These are phyloP conservation scores for Trissolcus japonicus DNA, from an alignment of 2,888 invertebrate species.

Conservation along the genomic window DNA sequence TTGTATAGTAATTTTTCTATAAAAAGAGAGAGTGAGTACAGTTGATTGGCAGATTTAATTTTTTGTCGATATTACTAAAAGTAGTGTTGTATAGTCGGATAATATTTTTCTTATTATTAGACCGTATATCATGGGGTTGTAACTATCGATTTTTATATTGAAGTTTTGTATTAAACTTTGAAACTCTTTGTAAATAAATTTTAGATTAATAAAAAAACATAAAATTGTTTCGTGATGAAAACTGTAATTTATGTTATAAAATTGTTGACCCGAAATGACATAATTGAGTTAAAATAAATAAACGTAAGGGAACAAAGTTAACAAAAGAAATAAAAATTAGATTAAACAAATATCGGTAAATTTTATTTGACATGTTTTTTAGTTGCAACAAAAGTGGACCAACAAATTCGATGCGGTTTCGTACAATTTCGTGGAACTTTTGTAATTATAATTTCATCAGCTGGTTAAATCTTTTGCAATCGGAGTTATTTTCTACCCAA, in stretches of 20 bases:
- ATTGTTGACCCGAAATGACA: too few species aligned
- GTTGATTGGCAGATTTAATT: slow-evolving; percentile 44
- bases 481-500: slow-evolving; percentile 4
- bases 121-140: slow-evolving; percentile 35
- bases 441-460: slow-evolving; percentile 18
- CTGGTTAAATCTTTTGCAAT: slow-evolving; percentile 6
- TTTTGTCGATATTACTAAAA: slow-evolving; percentile 51
- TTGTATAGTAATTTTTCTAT: slow-evolving; percentile 34
- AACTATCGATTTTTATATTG: slow-evolving; percentile 37
- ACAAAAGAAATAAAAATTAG: background rate
- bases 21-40: slow-evolving; percentile 31
- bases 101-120: slow-evolving; percentile 48
- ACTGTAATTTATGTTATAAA: too few species aligned
- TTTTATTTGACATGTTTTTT: too few species aligned
- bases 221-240: too few species aligned
- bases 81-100: slow-evolving; percentile 35
- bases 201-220: background rate
- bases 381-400: too few species aligned
- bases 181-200: slow-evolving; percentile 4
- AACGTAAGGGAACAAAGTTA: too few species aligned
- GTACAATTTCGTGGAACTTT: slow-evolving; percentile 5
- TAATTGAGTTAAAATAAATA: too few species aligned
- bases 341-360: background rate
- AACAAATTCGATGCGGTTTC: background rate
- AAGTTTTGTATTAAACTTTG: slow-evolving; percentile 21